phyloP scores from a whole-genome alignment of 2,113 vertebrate species.

The Carassius gibelio region DNA sequence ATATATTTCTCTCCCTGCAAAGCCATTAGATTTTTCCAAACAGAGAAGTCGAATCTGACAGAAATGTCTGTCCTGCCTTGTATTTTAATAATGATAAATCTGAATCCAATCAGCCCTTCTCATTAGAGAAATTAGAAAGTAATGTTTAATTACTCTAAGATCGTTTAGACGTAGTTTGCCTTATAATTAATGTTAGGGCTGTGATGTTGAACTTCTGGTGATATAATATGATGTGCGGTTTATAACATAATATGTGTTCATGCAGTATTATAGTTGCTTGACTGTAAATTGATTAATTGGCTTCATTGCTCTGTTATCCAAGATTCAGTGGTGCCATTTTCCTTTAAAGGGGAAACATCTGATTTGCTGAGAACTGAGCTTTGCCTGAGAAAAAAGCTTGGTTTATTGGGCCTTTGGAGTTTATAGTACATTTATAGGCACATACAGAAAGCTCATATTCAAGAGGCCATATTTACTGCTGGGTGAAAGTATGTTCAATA shows the following conservation, averaged over 20 bases:
- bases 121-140: background rate
- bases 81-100: conserved; percentile 17
- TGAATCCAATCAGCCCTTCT: conserved; percentile 11
- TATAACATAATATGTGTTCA: background rate
- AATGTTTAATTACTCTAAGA: background rate
- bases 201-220: background rate
- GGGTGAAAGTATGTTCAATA: background rate
- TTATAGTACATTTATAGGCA: background rate
- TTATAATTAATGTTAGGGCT: background rate
- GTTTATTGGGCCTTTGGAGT: conserved; percentile 9
- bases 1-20: conserved; percentile 15
- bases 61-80: background rate
- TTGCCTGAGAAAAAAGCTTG: background rate
- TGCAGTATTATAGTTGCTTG: background rate
- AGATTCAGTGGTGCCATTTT: background rate
- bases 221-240: background rate
- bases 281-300: background rate
- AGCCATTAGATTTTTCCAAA: background rate
- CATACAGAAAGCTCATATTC: conserved; percentile 1
- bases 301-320: background rate
- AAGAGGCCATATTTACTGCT: conserved; percentile 13
- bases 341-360: background rate
- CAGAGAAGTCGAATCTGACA: background rate
- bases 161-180: background rate
- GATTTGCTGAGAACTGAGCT: background rate